phyloP scores from a whole-genome alignment of 2,797 vertebrate species.

The Darevskia mixta region DNA sequence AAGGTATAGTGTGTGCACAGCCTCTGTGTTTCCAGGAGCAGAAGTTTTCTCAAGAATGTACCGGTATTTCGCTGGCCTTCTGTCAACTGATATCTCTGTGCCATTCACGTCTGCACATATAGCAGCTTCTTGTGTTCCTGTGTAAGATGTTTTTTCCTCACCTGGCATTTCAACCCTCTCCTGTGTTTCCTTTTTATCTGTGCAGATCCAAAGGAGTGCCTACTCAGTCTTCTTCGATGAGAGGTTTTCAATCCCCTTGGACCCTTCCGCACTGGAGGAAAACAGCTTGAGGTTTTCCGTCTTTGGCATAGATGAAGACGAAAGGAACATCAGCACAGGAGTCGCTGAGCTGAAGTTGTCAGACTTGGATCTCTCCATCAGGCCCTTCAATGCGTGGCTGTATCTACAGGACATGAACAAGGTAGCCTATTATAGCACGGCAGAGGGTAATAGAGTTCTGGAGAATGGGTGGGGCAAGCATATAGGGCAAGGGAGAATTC shows the following conservation, averaged over 20 bases:
- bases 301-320: slow-evolving; percentile 90
- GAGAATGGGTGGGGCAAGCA: not conserved
- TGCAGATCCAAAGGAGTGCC: slow-evolving; percentile 90
- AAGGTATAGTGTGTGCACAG: too few species aligned
- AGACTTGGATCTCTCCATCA: slow-evolving; percentile 88
- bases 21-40: not conserved
- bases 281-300: slow-evolving; percentile 91
- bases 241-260: slow-evolving; percentile 89
- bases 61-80: not conserved
- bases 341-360: slow-evolving; percentile 93
- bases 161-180: not conserved
- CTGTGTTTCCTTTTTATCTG: not conserved
- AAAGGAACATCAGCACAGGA: slow-evolving; percentile 89
- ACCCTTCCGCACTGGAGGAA: slow-evolving; percentile 86
- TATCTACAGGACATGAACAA: slow-evolving; percentile 96
- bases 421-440: slow-evolving; percentile 69
- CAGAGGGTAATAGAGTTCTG: not conserved
- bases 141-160: not conserved
- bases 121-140: too few species aligned
- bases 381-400: slow-evolving; percentile 95
- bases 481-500: not conserved
- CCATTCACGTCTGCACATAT: not conserved
- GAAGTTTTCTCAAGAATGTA: not conserved
- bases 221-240: slow-evolving; percentile 93
- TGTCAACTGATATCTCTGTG: not conserved